Conservation (phyloP, 2,797 vertebrate species). For the Aphelocoma californica region DNA sequence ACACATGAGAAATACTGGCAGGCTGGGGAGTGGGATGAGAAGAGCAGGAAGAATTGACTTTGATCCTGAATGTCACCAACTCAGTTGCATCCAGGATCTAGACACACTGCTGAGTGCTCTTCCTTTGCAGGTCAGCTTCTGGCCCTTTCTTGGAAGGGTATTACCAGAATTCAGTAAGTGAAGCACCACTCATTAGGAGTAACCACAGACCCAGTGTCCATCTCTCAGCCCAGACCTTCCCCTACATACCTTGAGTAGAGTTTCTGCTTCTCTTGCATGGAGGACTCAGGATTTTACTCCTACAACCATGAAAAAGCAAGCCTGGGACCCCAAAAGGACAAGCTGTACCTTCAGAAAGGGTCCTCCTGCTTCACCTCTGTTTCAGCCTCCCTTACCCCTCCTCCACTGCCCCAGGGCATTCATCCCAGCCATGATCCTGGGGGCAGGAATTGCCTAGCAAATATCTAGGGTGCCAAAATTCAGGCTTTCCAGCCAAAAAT, state of each 20-base stretch:
- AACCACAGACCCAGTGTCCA: background rate
- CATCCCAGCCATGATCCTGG: background rate
- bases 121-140: background rate
- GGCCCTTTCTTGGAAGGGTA: background rate
- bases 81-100: background rate
- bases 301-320: background rate
- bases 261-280: background rate
- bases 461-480: background rate
- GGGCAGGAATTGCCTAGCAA: background rate
- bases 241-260: accelerated
- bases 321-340: background rate
- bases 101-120: background rate
- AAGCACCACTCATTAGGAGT: background rate
- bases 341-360: background rate
- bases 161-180: background rate
- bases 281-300: background rate
- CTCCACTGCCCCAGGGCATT: accelerated
- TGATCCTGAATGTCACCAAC: background rate
- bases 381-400: background rate
- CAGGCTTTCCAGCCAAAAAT: background rate
- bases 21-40: background rate
- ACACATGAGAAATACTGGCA: background rate
- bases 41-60: background rate
- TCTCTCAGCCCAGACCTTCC: background rate
- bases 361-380: background rate